phyloP scores from a whole-genome alignment of 2,797 vertebrate genomes.

The Mormyrus hasselquistii region DNA sequence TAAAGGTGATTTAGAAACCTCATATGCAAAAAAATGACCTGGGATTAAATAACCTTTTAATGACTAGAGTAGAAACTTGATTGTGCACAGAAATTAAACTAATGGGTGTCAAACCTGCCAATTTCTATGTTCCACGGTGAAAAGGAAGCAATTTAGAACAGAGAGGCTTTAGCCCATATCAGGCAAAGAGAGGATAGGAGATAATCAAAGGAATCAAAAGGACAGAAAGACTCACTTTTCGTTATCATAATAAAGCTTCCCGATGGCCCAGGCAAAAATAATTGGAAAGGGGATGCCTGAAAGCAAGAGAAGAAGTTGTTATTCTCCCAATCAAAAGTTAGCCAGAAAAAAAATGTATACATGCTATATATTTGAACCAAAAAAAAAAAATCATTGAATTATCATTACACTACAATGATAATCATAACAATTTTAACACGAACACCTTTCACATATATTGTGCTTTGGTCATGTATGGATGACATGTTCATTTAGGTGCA shows the following conservation, averaged over 20 bases:
- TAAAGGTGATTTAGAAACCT: background rate
- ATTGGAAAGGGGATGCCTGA: slow-evolving; percentile 94
- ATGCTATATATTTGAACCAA: background rate
- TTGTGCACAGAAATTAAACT: background rate
- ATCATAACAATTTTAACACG: background rate
- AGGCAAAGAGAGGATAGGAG: background rate
- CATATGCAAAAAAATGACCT: background rate
- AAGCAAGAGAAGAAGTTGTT: slow-evolving; percentile 2
- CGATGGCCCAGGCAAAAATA: slow-evolving; percentile 90
- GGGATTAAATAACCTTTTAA: background rate
- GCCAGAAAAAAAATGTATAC: background rate
- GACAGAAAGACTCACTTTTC: slow-evolving; percentile 77
- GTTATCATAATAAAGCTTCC: slow-evolving; percentile 94
- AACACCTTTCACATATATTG: background rate
- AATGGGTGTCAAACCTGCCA: background rate
- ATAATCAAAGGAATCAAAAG: background rate
- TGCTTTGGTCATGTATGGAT: background rate
- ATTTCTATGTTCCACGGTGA: background rate
- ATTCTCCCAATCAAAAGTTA: background rate
- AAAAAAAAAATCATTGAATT: background rate
- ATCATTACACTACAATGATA: background rate
- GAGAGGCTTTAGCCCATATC: background rate
- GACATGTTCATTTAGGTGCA: background rate
- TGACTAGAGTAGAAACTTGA: background rate
- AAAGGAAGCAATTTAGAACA: background rate